Evolutionary conservation across 2,113 vertebrate genomes (phyloP).

Genomic region (Setophaga petechia): DNA sequence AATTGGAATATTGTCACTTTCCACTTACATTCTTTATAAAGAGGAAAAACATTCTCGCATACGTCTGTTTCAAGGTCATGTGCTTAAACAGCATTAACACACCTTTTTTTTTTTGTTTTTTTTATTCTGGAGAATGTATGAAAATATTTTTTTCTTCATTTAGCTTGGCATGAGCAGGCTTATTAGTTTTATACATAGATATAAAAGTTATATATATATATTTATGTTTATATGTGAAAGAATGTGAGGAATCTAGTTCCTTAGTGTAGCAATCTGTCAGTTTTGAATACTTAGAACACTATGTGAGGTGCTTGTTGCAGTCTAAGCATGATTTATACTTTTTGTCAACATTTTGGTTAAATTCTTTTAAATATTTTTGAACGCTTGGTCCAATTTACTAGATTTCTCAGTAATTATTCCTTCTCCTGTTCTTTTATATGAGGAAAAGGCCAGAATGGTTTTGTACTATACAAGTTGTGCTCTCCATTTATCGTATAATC

Average conservation of each 20-base stretch:
- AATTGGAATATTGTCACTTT: slow-evolving; percentile 7
- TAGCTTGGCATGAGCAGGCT: neutral
- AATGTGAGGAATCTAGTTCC: neutral
- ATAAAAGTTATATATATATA: neutral
- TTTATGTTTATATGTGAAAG: neutral
- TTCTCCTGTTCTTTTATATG: neutral
- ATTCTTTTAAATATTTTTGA: neutral
- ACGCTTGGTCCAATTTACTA: neutral
- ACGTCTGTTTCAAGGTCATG: neutral
- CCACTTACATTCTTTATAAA: neutral
- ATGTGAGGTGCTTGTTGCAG: neutral
- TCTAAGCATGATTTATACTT: neutral
- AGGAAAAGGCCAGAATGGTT: neutral
- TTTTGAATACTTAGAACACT: neutral
- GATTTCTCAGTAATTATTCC: neutral
- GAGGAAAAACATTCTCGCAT: neutral
- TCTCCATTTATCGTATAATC: neutral
- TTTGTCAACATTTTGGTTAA: neutral
- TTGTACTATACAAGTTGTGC: neutral
- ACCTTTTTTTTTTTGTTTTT: neutral
- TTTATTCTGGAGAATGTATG: neutral
- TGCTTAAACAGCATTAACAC: neutral
- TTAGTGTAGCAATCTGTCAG: neutral
- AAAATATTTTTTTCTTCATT: neutral
- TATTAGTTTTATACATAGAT: neutral